Conservation (phyloP, 1,140 invertebrate species). For the Agraylea sexmaculata region DNA sequence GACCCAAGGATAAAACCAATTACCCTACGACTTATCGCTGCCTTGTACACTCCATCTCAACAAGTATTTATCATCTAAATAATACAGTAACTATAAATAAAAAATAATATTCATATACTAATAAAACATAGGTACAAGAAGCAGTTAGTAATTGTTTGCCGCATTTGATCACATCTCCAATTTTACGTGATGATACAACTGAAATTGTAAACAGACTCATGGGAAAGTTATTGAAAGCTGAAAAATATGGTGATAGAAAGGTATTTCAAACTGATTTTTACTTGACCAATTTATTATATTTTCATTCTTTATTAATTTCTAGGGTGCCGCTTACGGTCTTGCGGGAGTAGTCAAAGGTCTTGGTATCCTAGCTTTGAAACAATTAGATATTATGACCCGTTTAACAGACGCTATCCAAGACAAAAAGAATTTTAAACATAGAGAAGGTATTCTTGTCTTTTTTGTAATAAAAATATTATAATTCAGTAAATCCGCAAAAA, state of each 20-base stretch:
- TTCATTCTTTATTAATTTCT: constrained; percentile 6
- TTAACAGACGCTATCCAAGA: constrained; percentile 91
- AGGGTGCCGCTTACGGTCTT: constrained; percentile 79
- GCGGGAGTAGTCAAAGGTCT: constrained; percentile 89
- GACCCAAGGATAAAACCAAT: constrained; percentile 86
- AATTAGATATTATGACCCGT: constrained; percentile 90
- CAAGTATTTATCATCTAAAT: constrained; percentile 43
- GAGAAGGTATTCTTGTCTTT: constrained; percentile 57
- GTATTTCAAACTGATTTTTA: constrained; percentile 20
- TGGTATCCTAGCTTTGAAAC: constrained; percentile 90
- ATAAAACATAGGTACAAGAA: constrained; percentile 73
- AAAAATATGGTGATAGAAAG: constrained; percentile 93
- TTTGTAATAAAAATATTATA: no score
- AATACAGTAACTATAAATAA: no score
- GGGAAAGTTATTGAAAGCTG: constrained; percentile 78
- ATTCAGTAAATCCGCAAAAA: background rate
- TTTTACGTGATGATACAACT: constrained; percentile 82
- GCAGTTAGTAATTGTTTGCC: constrained; percentile 94
- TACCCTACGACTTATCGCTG: constrained; percentile 77
- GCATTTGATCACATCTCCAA: constrained; percentile 68
- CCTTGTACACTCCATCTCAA: constrained; percentile 92
- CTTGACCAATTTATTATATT: background rate
- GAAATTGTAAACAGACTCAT: constrained; percentile 80
- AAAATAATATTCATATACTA: no score
- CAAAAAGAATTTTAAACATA: constrained; percentile 86